Evolutionary conservation across 1,140 invertebrate genomes (phyloP), one percentile per base, ranked within the genome.

Genomic region (Drosophila sturtevanti): DNA sequence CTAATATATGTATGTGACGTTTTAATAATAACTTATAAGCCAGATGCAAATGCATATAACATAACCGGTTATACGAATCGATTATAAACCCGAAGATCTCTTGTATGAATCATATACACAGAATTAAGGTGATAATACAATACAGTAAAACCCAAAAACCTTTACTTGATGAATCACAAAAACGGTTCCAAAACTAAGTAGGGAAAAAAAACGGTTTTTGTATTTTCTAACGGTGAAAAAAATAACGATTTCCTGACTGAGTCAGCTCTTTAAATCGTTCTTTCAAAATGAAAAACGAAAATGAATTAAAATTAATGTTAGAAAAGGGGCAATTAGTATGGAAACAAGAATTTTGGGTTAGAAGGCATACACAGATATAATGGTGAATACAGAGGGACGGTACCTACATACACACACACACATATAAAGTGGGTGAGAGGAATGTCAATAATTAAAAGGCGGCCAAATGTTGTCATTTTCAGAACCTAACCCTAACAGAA

Each of bases 381-480:
- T 24, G 4, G 22, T 24, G 22, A 4, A 24, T 31, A 31, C 0
- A 31, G 27, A 31, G 27, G 27, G 3, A 31, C 5, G 14, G 9
- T 12, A 60, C 16, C 21, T 27, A 48, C 31, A 63, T 34, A 34
- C 35, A 66, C 16, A 14, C 11, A 51, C 1, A 38, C 18, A 12
- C 16, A 34, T 14, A 14, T 11, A 34, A 54, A 22, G 24, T 16
- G 24, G 4, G 16, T 12, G 58, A 31, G 54, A 71, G 66, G 73
- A 66, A 87, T 87, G 82, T 79, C 82, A 89, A 87, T 87, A 87
- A 87, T 89, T 87, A 87, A 87, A 87, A 87, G 82, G 70, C 82
- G 84, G 72, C 79, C 84, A 87, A 87, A 87, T 87, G 82, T 82
- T 87, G 82, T 87, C 82, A 87, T 87, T 89, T 48, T 82, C 72